Conservation (phyloP, 2,888 invertebrate genomes). For the Drosophila recens region DNA sequence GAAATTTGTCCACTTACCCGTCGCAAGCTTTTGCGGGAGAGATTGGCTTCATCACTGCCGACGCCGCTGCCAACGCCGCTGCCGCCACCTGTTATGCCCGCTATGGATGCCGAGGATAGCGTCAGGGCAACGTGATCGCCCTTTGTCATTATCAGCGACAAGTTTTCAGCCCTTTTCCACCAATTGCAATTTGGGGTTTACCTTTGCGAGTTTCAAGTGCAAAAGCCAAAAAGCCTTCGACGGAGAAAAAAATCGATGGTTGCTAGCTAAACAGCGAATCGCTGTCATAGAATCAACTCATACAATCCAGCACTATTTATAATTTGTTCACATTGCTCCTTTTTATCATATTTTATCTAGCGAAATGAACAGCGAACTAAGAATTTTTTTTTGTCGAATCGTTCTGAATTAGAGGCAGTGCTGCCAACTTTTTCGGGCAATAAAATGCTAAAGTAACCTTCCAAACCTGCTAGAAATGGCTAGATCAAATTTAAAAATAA, state of each 20-base stretch:
- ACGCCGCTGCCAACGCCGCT: conserved; percentile 3
- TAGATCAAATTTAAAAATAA: too few species aligned
- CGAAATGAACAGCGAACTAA: background rate
- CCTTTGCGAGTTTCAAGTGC: conserved; percentile 1
- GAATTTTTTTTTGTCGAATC: too few species aligned
- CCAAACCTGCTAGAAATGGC: too few species aligned
- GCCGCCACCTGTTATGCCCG: conserved; percentile 50
- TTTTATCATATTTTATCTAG: conserved; percentile 5
- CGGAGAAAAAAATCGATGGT: conserved; percentile 53
- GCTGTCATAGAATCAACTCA: conserved; percentile 32
- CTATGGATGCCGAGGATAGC: conserved; percentile 67
- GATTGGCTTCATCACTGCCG: conserved; percentile 55
- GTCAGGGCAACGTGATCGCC: conserved; percentile 82
- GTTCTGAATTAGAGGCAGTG: too few species aligned
- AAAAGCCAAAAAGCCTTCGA: conserved; percentile 24
- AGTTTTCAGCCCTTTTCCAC: conserved; percentile 1
- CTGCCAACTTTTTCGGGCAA: too few species aligned
- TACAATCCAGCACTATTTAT: conserved; percentile 12
- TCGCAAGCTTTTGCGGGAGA: conserved; percentile 82
- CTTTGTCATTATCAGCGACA: conserved; percentile 70
- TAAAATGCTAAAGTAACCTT: too few species aligned
- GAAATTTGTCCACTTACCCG: conserved; percentile 73
- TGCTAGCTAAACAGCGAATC: conserved; percentile 6
- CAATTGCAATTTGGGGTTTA: conserved; percentile 5
- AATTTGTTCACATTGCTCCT: conserved; percentile 41